Evolutionary conservation across 2,113 vertebrate genomes (phyloP).

Genomic region (Balaeniceps rex): DNA sequence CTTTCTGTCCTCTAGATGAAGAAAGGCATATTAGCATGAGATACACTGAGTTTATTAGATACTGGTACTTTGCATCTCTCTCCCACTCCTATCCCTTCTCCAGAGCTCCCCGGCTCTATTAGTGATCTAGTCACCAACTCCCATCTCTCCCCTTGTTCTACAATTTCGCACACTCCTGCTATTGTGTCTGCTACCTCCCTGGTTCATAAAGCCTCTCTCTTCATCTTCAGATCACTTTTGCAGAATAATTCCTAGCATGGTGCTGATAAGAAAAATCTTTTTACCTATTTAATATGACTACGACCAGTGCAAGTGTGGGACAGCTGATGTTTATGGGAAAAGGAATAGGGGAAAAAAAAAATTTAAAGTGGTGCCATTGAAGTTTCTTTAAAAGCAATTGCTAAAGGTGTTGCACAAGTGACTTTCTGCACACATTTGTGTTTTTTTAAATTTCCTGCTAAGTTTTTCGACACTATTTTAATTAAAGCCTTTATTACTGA

Average conservation of each 20-base stretch:
- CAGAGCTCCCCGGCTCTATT: not conserved
- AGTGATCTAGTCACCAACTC: not conserved
- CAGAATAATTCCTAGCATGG: not conserved
- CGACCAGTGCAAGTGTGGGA: not conserved
- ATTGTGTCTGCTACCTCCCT: not conserved
- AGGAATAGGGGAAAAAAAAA: not conserved
- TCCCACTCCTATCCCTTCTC: not conserved
- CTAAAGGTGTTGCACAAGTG: not conserved
- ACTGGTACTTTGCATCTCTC: not conserved
- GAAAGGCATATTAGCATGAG: not conserved
- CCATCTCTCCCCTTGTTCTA: not conserved
- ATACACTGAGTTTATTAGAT: not conserved
- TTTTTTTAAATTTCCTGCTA: not conserved
- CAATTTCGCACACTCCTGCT: not conserved
- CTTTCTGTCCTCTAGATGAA: not conserved
- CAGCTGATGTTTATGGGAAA: not conserved
- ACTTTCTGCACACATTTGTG: not conserved
- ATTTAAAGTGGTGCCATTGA: not conserved
- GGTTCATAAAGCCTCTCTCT: not conserved
- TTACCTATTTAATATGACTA: not conserved
- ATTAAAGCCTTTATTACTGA: not conserved
- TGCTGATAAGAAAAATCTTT: not conserved
- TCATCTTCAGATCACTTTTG: not conserved
- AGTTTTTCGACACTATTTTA: not conserved
- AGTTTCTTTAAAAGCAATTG: not conserved